phyloP scores from a whole-genome alignment of 1,140 invertebrate species.

The Cylas formicarius region DNA sequence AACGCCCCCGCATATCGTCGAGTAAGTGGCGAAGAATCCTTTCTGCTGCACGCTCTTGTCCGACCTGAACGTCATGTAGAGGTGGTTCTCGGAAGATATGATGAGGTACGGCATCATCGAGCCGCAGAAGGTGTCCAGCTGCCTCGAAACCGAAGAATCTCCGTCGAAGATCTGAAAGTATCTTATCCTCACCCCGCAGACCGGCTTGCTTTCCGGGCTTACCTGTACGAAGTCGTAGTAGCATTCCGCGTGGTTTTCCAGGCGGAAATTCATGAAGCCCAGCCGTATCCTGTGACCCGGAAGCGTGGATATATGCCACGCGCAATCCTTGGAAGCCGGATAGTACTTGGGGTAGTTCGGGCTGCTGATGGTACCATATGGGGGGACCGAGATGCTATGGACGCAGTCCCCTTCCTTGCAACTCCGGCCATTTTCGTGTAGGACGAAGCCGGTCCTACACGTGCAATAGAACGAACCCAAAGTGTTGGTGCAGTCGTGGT shows the following conservation, averaged over 20 bases:
- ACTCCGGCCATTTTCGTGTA: constrained; percentile 89
- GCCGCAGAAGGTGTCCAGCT: constrained; percentile 85
- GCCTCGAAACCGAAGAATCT: constrained; percentile 66
- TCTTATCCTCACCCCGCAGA: background rate
- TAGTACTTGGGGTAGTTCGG: constrained; percentile 95
- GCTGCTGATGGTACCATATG: constrained; percentile 65
- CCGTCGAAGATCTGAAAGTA: constrained; percentile 66
- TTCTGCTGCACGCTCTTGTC: constrained; percentile 87
- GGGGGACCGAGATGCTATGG: constrained; percentile 59
- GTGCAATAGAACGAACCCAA: constrained; percentile 89
- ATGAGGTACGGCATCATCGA: constrained; percentile 83
- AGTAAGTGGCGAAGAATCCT: constrained; percentile 71
- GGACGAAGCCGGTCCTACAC: constrained; percentile 90
- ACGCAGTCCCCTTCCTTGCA: constrained; percentile 92
- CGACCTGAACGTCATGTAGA: constrained; percentile 94
- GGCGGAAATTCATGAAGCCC: constrained; percentile 85
- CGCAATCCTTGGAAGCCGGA: constrained; percentile 89
- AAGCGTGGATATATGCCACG: constrained; percentile 93
- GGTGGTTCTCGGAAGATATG: constrained; percentile 79
- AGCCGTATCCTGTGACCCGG: constrained; percentile 93
- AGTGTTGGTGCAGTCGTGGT: constrained; percentile 94
- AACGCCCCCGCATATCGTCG: constrained; percentile 82
- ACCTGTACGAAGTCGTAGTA: constrained; percentile 89
- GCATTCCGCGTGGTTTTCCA: constrained; percentile 95
- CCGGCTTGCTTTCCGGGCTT: background rate